These are phyloP conservation scores for Eupeodes corollae DNA, from an alignment of 1,140 invertebrate genomes.

Conservation along the genomic window DNA sequence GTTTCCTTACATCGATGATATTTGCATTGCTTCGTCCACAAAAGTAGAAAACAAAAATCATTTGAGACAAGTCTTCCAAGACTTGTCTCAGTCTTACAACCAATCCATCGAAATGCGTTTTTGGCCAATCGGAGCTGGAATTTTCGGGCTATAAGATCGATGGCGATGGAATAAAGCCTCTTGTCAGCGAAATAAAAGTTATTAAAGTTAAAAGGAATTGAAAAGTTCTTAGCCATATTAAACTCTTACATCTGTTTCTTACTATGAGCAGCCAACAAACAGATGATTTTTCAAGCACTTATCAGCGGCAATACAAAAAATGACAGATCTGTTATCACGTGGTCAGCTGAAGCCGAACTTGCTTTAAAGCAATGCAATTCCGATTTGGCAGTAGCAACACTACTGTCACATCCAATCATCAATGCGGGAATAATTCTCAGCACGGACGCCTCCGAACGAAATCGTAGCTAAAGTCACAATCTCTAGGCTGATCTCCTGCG, in stretches of 20 bases:
- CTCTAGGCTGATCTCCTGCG: too few species aligned
- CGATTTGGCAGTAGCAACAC: neutral
- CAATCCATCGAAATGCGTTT: neutral
- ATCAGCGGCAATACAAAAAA: too few species aligned
- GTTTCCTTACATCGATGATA: neutral
- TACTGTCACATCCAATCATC: constrained; percentile 1
- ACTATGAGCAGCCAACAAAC: constrained; percentile 15
- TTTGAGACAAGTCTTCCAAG: neutral
- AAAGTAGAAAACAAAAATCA: neutral
- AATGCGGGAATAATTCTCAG: neutral
- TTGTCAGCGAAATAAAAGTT: neutral
- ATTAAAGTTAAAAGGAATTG: constrained; percentile 3
- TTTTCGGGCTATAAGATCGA: neutral
- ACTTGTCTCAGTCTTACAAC: neutral
- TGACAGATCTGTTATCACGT: too few species aligned
- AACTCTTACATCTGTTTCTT: constrained; percentile 27
- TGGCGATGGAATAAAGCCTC: neutral
- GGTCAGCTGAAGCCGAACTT: too few species aligned
- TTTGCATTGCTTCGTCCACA: neutral
- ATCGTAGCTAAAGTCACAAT: constrained; percentile 38
- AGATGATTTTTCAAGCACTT: too few species aligned
- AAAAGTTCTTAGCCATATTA: constrained; percentile 24
- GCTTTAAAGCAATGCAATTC: too few species aligned
- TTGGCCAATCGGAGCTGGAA: neutral
- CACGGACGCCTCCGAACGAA: neutral